These are phyloP conservation scores for Drosophila borealis DNA, from an alignment of 2,888 invertebrate species.

Conservation along the genomic window DNA sequence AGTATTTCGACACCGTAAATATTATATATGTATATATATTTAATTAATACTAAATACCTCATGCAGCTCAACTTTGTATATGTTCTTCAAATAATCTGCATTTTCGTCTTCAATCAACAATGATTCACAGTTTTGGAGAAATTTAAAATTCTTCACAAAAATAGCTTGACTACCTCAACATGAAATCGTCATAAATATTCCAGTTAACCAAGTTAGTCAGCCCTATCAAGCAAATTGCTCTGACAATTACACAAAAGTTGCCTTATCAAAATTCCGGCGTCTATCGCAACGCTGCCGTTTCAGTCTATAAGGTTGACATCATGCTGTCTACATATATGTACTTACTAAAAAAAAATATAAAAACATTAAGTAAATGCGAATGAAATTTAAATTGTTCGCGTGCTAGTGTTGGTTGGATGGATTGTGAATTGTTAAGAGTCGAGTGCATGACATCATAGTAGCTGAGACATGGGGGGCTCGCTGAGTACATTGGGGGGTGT, in stretches of 20 bases:
- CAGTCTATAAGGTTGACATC: slow-evolving; percentile 46
- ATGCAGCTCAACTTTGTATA: too few species aligned
- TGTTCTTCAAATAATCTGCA: too few species aligned
- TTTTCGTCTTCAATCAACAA: neutral
- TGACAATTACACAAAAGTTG: slow-evolving; percentile 23
- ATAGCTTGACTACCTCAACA: slow-evolving; percentile 52
- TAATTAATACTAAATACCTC: too few species aligned
- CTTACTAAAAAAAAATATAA: slow-evolving; percentile 28
- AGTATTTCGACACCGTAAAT: too few species aligned
- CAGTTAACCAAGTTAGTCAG: slow-evolving; percentile 58
- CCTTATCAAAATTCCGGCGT: slow-evolving; percentile 36
- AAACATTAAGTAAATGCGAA: slow-evolving; percentile 33
- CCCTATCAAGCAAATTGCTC: slow-evolving; percentile 39
- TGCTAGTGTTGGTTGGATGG: slow-evolving; percentile 21
- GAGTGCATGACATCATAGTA: slow-evolving; percentile 48
- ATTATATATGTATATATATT: too few species aligned
- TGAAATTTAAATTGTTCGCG: slow-evolving; percentile 61
- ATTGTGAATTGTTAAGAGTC: slow-evolving; percentile 17
- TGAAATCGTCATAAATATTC: slow-evolving; percentile 32
- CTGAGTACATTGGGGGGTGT: slow-evolving; percentile 6
- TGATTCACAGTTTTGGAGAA: slow-evolving; percentile 13
- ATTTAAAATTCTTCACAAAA: slow-evolving; percentile 6
- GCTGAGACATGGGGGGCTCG: slow-evolving; percentile 1
- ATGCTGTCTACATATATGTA: slow-evolving; percentile 26
- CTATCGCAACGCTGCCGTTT: slow-evolving; percentile 15